Percentiles rank a stretch among this genome's conserved stretches.
Evolutionary conservation across 2,113 vertebrate species (phyloP).

Genomic region (Brachyistius frenatus): DNA sequence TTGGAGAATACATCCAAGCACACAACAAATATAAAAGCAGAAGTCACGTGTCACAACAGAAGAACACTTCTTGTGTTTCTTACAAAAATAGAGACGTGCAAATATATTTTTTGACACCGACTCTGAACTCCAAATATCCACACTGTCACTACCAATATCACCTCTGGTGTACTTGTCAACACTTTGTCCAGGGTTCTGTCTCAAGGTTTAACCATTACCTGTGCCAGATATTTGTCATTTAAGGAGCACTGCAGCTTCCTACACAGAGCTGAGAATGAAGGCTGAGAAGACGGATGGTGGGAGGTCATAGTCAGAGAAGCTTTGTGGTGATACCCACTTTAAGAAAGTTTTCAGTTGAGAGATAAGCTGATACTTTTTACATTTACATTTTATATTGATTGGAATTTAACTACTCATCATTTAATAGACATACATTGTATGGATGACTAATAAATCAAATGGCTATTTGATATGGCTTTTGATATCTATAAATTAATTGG

Average conservation of each 20-base stretch:
- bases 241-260: background rate
- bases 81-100: too few species aligned
- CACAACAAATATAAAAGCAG: too few species aligned
- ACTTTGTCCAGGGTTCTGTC: too few species aligned
- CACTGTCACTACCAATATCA: background rate
- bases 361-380: slow-evolving; percentile 1
- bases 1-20: too few species aligned
- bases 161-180: too few species aligned
- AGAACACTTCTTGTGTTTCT: background rate
- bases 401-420: background rate
- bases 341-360: slow-evolving; percentile 24
- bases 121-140: background rate
- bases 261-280: background rate
- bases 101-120: background rate
- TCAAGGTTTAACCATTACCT: background rate
- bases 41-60: too few species aligned
- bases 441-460: too few species aligned
- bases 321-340: slow-evolving; percentile 26
- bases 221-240: background rate
- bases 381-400: background rate
- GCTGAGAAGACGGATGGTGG: background rate
- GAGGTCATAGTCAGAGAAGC: slow-evolving; percentile 29
- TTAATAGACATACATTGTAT: too few species aligned
- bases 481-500: too few species aligned
- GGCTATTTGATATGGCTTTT: too few species aligned